phyloP scores from a whole-genome alignment of 2,113 vertebrate genomes.

The Serinus canaria region DNA sequence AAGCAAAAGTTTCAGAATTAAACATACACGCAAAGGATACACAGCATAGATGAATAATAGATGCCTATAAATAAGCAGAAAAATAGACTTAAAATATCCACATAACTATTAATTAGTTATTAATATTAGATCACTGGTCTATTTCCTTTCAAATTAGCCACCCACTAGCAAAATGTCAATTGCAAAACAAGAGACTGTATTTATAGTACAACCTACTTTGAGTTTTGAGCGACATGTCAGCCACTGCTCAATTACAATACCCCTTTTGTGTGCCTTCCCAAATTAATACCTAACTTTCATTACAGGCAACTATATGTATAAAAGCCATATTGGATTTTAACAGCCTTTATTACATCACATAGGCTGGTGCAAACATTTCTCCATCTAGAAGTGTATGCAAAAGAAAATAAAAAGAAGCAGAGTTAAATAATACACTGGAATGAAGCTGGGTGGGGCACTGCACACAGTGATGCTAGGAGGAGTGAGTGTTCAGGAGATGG shows the following conservation, averaged over 20 bases:
- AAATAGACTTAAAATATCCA: conserved; percentile 53
- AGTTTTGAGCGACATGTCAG: conserved; percentile 37
- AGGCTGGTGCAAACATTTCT: not conserved
- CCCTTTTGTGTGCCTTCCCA: conserved; percentile 15
- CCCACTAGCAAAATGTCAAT: conserved; percentile 68
- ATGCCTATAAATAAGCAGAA: conserved; percentile 59
- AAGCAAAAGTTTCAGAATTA: conserved; percentile 1
- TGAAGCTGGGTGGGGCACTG: not conserved
- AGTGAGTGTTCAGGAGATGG: not conserved
- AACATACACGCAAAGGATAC: not conserved
- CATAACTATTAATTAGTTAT: conserved; percentile 67
- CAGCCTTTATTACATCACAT: not conserved
- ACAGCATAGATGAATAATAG: conserved; percentile 31
- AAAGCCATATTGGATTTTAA: not conserved
- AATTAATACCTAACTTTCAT: not conserved
- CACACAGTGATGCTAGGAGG: not conserved
- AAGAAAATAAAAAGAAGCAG: not conserved
- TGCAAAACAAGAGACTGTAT: conserved; percentile 50
- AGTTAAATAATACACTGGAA: not conserved
- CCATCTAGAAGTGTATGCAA: rapidly evolving
- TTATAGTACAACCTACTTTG: conserved; percentile 54
- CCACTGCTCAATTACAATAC: conserved; percentile 38
- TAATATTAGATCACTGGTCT: conserved; percentile 63
- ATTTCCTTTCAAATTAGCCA: conserved; percentile 69
- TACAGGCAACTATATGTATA: not conserved